Evolutionary conservation across 2,797 vertebrate genomes (phyloP), one percentile per base, ranked within the genome.

Genomic region (Pteronotus mesoamericanus): DNA sequence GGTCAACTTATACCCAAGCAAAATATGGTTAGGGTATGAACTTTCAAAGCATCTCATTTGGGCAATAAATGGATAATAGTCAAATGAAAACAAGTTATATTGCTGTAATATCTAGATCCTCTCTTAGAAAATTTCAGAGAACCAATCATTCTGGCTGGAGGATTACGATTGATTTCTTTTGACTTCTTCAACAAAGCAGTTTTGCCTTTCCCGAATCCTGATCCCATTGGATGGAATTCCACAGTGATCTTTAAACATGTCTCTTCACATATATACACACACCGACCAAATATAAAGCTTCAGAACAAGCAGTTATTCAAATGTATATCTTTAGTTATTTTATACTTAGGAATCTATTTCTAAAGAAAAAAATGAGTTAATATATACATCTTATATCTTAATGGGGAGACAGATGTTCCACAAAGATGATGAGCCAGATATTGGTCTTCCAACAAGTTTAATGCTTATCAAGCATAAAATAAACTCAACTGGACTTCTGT

Each of bases 21-120:
- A 53, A 84, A 39, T 19, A 44, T 68, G 61, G 34, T 75, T 82
- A 42, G 89, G 71, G 69, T 84, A 72, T 61, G 88, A 84, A 91
- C 6, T 42, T 83, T 5, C 34, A 74, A 37, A 83, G 80, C 21
- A 72, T n/a, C 69, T 51, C 89, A 4, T 78, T 82, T 77, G 42
- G 26, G 87, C 74, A 88, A 85, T 61, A 96, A 90, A 79, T 16
- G 91, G 12, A 57, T 77, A 77, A 92, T 42, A 77, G 12, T 6
- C 44, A 88, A 51, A 94, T 86, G 44, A 92, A 92, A 95, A 66
- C 37, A 92, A 91, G 19, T 89, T 74, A 92, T 9, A 57, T 55
- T 74, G 51, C 6, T 75, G 5, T 37, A 69, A 74, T 32, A 77
- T 82, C 46, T 95, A n/a, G 32, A 75, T 59, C 26, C 55, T 51